These are phyloP conservation scores for Amblyteles armatorius DNA, from an alignment of 2,888 invertebrate genomes.

Conservation along the genomic window DNA sequence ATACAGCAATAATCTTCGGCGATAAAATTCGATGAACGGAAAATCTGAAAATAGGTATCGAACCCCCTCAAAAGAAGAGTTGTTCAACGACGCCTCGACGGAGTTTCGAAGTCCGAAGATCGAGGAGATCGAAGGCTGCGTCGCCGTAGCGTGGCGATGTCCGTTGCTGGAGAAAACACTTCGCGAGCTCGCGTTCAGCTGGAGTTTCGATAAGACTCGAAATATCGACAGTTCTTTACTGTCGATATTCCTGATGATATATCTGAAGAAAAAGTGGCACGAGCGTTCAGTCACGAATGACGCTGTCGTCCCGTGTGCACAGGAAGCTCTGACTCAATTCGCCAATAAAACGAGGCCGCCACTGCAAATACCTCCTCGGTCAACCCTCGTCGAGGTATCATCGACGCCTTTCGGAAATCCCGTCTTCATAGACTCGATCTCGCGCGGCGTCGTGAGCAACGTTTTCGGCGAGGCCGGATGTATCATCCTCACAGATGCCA, in stretches of 20 bases:
- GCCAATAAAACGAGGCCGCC: slow-evolving; percentile 42
- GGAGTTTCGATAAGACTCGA: slow-evolving; percentile 86
- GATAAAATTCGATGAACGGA: not conserved
- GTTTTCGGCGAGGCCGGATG: slow-evolving; percentile 86
- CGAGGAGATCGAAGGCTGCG: slow-evolving; percentile 85
- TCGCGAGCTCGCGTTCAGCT: slow-evolving; percentile 85
- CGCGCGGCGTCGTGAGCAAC: slow-evolving; percentile 87
- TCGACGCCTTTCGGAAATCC: slow-evolving; percentile 85
- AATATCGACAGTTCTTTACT: slow-evolving; percentile 85
- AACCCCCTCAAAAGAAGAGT: not conserved
- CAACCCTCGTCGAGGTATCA: slow-evolving; percentile 76
- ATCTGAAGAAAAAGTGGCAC: slow-evolving; percentile 33
- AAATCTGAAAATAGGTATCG: not conserved
- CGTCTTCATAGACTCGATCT: slow-evolving; percentile 87
- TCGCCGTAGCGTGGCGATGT: slow-evolving; percentile 86
- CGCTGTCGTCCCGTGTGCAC: slow-evolving; percentile 49
- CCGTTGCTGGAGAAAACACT: slow-evolving; percentile 85
- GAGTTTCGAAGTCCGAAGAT: slow-evolving; percentile 78
- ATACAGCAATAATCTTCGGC: not conserved
- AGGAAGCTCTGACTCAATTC: slow-evolving; percentile 67
- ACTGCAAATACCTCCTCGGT: slow-evolving; percentile 70
- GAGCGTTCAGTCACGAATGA: slow-evolving; percentile 23
- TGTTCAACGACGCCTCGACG: not conserved
- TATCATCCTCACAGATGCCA: slow-evolving; percentile 87
- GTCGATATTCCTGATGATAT: slow-evolving; percentile 86